Evolutionary conservation across 30 jellyfish, hydroid and myxozoan species (phyloP), one percentile per base, ranked within the genome.

Genomic region (Turritopsis dohrnii): DNA sequence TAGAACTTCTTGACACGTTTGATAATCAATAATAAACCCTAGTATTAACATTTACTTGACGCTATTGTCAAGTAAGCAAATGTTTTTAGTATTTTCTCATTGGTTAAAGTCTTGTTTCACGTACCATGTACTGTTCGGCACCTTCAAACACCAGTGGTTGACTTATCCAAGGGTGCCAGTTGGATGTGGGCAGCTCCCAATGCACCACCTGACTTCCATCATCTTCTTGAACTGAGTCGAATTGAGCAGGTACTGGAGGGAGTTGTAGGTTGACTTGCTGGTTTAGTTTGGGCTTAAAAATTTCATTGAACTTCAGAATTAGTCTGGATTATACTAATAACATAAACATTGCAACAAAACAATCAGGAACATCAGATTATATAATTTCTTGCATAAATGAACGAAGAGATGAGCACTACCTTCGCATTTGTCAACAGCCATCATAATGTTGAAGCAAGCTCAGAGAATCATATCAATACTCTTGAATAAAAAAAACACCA

Each of bases 91-190:
- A n/a, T n/a, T n/a, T n/a, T n/a, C n/a, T n/a, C n/a, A n/a, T n/a
- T n/a, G n/a, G n/a, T n/a, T n/a, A n/a, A n/a, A n/a, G n/a, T n/a
- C n/a, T n/a, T 41, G 76, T 17, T 7, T n/a, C 31, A 24, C 85
- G 21, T 65, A 94, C 99, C 93, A 79, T 93, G 72, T 94, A 86
- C 74, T 86, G 97, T 72, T 94, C 99, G 0, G 97, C 99, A 13
- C 97, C 99, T 81, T 94, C 99, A 21, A 94, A 73, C 22, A 94
- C 25, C 7, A 85, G 89, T 53, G 99, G 96, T 74, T 94, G 99
- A 79, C 81, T 74, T 22, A 87, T 75, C 99, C 99, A 94, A 16
- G 99, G 99, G 71, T 94, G 88, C 95, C 96, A 89, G 53, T 86
- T 76, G 8, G 76, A 24, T 29, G 82, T 85, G 7, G 99, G 99